Evolutionary conservation across 2,888 invertebrate genomes (phyloP).

Genomic region (Leptinotarsa peninsularis): DNA sequence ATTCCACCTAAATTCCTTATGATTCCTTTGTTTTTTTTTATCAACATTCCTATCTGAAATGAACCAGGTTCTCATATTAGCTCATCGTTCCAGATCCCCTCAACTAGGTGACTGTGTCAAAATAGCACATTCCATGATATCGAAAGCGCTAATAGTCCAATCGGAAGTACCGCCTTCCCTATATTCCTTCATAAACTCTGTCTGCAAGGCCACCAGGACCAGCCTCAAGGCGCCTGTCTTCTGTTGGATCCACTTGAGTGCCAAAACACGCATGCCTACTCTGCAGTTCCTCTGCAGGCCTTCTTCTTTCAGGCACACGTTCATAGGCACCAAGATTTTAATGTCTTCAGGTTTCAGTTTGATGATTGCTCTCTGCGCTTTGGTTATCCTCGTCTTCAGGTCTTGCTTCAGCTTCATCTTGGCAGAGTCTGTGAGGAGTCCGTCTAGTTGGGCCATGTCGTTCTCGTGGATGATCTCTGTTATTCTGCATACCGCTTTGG

Average conservation of each 20-base stretch:
- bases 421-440: conserved; percentile 56
- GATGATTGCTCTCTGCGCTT: conserved; percentile 60
- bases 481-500: conserved; percentile 61
- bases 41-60: no score
- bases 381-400: conserved; percentile 56
- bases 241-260: conserved; percentile 62
- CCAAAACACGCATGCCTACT: conserved; percentile 60
- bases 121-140: conserved; percentile 61
- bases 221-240: conserved; percentile 55
- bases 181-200: conserved; percentile 63
- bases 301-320: conserved; percentile 52
- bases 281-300: conserved; percentile 54
- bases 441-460: conserved; percentile 57
- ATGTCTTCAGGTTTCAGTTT: conserved; percentile 61
- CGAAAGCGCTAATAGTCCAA: conserved; percentile 63
- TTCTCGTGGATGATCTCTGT: conserved; percentile 63
- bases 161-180: conserved; percentile 53
- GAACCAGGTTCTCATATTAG: no score
- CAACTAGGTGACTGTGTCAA: conserved; percentile 41
- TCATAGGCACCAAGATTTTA: conserved; percentile 62
- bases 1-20: no score
- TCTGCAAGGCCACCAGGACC: conserved; percentile 62
- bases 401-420: conserved; percentile 55
- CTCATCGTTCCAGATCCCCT: neutral
- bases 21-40: no score